Conservation (phyloP, 2,113 vertebrate genomes). For the Lepisosteus osseus region DNA sequence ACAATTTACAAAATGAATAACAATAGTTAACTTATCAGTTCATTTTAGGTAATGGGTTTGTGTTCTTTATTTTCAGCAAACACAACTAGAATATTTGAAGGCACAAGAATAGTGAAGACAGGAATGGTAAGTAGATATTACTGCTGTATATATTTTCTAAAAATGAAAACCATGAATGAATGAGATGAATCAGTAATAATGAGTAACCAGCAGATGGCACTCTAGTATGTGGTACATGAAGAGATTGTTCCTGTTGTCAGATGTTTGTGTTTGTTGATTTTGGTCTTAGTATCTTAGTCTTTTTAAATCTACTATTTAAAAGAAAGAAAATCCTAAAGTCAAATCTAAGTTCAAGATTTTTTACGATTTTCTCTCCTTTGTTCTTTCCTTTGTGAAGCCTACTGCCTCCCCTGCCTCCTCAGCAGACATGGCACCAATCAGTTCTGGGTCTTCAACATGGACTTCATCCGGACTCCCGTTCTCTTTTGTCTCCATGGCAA, state of each 20-base stretch:
- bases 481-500: slow-evolving; percentile 96
- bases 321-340: too few relatives aligned
- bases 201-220: slow-evolving; percentile 46
- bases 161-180: neutral
- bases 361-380: neutral
- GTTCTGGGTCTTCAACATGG: slow-evolving; percentile 95
- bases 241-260: too few relatives aligned
- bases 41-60: neutral
- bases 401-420: slow-evolving; percentile 91
- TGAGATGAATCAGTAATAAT: slow-evolving; percentile 1
- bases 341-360: neutral
- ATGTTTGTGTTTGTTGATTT: too few relatives aligned
- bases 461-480: slow-evolving; percentile 92
- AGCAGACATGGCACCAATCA: slow-evolving; percentile 97
- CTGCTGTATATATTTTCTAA: too few relatives aligned
- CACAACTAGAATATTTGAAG: slow-evolving; percentile 95
- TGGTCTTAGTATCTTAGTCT: too few relatives aligned
- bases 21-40: neutral
- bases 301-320: too few relatives aligned
- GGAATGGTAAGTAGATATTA: slow-evolving; percentile 83
- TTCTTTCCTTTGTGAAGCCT: slow-evolving; percentile 64
- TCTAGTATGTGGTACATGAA: neutral
- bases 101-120: slow-evolving; percentile 93
- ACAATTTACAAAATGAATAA: too few relatives aligned
- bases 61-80: slow-evolving; percentile 75